Evolutionary conservation across 2,113 vertebrate species (phyloP).

Genomic region (Gasterosteus nipponicus): DNA sequence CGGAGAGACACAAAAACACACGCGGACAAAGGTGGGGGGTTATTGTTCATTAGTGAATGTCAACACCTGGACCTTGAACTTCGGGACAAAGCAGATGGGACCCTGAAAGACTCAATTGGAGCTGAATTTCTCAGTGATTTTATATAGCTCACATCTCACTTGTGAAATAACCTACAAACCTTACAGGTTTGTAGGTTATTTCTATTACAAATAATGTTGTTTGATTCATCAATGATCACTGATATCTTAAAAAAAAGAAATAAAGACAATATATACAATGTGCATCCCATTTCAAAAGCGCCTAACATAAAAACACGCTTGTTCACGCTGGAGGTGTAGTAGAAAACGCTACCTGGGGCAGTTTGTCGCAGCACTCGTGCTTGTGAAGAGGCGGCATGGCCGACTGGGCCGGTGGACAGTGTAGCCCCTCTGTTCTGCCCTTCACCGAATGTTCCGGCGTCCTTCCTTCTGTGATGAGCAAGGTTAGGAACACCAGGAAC

Average conservation of each 20-base stretch:
- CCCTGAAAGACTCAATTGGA: background rate
- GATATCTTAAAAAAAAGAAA: background rate
- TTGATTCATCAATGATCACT: background rate
- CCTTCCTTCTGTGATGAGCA: conserved; percentile 96
- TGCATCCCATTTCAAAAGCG: background rate
- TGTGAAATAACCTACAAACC: background rate
- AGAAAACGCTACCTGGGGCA: conserved; percentile 87
- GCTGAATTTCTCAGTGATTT: background rate
- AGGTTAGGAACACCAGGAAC: conserved; percentile 94
- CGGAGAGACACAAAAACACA: background rate
- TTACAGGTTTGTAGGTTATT: no score
- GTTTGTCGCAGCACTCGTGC: conserved; percentile 95
- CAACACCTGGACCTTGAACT: conserved; percentile 2
- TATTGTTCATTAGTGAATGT: conserved; percentile 47
- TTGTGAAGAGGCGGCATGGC: conserved; percentile 86
- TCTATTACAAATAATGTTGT: background rate
- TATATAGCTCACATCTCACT: background rate
- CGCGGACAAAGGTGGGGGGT: conserved; percentile 43
- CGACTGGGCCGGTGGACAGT: conserved; percentile 95
- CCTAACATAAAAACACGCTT: background rate
- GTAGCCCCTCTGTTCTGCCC: conserved; percentile 94
- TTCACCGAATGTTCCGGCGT: conserved; percentile 95
- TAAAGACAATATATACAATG: background rate
- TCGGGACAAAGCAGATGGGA: conserved; percentile 23
- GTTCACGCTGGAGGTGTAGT: background rate